Evolutionary conservation across 2,888 invertebrate species (phyloP).

Genomic region (Steromphala cineraria): DNA sequence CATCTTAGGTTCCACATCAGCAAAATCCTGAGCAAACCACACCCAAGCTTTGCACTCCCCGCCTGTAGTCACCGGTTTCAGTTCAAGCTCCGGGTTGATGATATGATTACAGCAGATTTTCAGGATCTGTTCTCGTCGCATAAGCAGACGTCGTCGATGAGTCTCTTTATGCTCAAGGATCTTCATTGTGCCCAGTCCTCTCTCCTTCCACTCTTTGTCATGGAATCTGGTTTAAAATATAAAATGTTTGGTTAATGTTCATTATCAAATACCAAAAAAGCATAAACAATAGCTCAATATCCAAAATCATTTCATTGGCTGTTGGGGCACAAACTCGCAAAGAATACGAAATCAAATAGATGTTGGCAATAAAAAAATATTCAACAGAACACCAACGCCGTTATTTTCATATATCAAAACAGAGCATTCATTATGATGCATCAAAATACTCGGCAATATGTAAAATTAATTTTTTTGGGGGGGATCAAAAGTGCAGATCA

Average conservation of each 20-base stretch:
- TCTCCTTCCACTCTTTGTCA: conserved; percentile 76
- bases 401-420: too few relatives aligned
- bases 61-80: conserved; percentile 82
- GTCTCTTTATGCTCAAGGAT: conserved; percentile 82
- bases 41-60: conserved; percentile 87
- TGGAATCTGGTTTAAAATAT: conserved; percentile 61
- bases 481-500: too few relatives aligned
- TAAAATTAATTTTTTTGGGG: too few relatives aligned
- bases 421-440: too few relatives aligned
- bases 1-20: conserved; percentile 84
- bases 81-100: conserved; percentile 84
- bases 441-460: too few relatives aligned
- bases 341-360: too few relatives aligned
- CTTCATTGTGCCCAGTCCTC: conserved; percentile 77
- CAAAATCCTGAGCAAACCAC: conserved; percentile 90
- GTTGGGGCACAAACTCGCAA: too few relatives aligned
- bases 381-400: too few relatives aligned
- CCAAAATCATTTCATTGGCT: too few relatives aligned
- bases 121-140: conserved; percentile 90
- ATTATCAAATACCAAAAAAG: too few relatives aligned
- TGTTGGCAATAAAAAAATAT: too few relatives aligned
- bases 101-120: conserved; percentile 95
- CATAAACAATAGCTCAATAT: too few relatives aligned
- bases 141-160: conserved; percentile 83
- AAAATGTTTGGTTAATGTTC: neutral